phyloP scores from a whole-genome alignment of 1,140 invertebrate genomes.

The Orius laevigatus region DNA sequence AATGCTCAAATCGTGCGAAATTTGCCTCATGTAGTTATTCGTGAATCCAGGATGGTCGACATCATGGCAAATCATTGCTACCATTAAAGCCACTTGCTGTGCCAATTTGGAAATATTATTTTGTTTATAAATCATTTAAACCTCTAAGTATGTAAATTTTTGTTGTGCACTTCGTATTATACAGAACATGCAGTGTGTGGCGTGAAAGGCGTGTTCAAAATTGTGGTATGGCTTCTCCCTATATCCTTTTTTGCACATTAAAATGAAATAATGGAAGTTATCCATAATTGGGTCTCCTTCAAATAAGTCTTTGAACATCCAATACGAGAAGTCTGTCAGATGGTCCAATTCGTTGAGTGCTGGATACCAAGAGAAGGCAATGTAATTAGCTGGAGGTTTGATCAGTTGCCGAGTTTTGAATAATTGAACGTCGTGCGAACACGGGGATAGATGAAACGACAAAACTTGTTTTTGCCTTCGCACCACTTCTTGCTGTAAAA shows the following conservation, averaged over 20 bases:
- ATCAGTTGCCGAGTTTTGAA: background rate
- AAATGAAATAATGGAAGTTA: slow-evolving; percentile 26
- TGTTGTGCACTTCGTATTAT: slow-evolving; percentile 31
- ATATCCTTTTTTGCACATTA: slow-evolving; percentile 33
- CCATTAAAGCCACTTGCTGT: slow-evolving; percentile 32
- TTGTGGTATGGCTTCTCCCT: slow-evolving; percentile 37
- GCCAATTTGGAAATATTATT: slow-evolving; percentile 18
- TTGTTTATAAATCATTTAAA: slow-evolving; percentile 16
- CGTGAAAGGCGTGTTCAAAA: slow-evolving; percentile 38
- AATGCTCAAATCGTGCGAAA: slow-evolving; percentile 29
- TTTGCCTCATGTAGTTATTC: slow-evolving; percentile 35
- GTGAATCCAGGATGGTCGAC: slow-evolving; percentile 38
- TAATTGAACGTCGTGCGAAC: background rate
- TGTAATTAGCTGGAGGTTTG: slow-evolving; percentile 5
- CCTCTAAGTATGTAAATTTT: slow-evolving; percentile 32
- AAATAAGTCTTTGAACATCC: slow-evolving; percentile 9
- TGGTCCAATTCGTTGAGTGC: slow-evolving; percentile 3
- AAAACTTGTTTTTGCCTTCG: slow-evolving; percentile 5
- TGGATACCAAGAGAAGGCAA: slow-evolving; percentile 11
- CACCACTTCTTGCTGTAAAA: background rate
- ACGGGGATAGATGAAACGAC: background rate
- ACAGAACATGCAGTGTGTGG: slow-evolving; percentile 37
- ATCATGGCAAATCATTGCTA: slow-evolving; percentile 37
- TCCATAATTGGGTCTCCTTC: slow-evolving; percentile 8
- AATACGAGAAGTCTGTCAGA: slow-evolving; percentile 5